Conservation (phyloP, 1,140 invertebrate species). For the Microplitis mediator region DNA sequence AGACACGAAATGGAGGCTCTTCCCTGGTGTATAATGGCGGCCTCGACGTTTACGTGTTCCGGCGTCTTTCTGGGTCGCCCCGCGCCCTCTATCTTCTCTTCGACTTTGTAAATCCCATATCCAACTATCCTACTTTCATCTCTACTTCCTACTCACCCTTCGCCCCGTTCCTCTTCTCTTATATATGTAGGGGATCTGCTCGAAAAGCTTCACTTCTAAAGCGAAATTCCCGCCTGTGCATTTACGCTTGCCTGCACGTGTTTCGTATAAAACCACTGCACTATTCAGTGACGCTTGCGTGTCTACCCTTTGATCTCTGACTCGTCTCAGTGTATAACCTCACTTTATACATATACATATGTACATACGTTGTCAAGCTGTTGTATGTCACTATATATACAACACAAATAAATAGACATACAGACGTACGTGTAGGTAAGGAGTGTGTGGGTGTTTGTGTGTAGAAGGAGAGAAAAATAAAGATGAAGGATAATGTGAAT, state of each 20-base stretch:
- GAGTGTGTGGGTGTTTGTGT: too few relatives aligned
- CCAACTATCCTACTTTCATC: not conserved
- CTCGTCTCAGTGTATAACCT: constrained; percentile 5
- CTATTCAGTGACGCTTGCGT: constrained; percentile 41
- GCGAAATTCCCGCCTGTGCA: not conserved
- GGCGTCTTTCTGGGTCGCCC: not conserved
- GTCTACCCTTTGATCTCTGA: constrained; percentile 51
- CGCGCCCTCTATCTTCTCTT: not conserved
- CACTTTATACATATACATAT: not conserved
- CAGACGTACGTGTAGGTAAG: too few relatives aligned
- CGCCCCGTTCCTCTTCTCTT: constrained; percentile 21
- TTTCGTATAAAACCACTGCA: constrained; percentile 42
- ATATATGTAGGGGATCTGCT: not conserved
- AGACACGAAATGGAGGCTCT: too few relatives aligned
- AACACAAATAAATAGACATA: too few relatives aligned
- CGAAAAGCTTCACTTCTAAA: not conserved
- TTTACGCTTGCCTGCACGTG: constrained; percentile 10
- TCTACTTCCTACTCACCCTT: not conserved
- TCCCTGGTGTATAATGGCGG: too few relatives aligned
- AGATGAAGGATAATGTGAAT: too few relatives aligned
- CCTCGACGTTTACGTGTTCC: too few relatives aligned
- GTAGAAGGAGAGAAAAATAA: too few relatives aligned
- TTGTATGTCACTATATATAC: too few relatives aligned
- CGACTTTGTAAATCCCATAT: constrained; percentile 1
- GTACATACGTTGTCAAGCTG: not conserved